Evolutionary conservation across 2,113 vertebrate species (phyloP), one percentile per base, ranked within the genome.

Genomic region (Malurus melanocephalus): DNA sequence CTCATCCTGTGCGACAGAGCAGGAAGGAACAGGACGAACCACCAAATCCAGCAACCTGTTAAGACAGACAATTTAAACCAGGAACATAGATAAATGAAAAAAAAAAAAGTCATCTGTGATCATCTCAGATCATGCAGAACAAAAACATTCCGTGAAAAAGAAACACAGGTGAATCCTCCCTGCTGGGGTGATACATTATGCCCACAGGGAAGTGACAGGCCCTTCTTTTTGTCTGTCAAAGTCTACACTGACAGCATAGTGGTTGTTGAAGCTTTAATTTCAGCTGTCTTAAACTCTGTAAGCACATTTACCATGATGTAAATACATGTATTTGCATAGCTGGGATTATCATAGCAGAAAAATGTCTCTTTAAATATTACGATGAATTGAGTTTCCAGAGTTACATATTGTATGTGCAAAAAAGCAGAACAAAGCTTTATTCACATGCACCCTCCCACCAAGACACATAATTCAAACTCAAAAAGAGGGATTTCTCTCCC

Each of bases 31-130:
- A 38, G 99, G 98, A 74, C 94, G 96, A 88, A 98, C 97, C 87
- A 99, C 97, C 95, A 97, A 95, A 88, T 98, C 98, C 75, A 98
- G 93, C 21, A 98, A 93, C 89, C 99, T 99, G 90, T 51, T 82
- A 27, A 94, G 46, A 80, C 2, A 66, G 8, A 43, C 49, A 43
- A 55, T 69, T 88, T 33, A 55, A 93, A 32, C 23, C 5, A 69
- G 10, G 9, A 46, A 78, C 60, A 42, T 4, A 42, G 28, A 30
- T 18, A 49, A 35, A 46, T 9, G 15, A 5, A n/a, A 1, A 23
- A n/a, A 1, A 23, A 45, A 72, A 72, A 48, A 46, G 16, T 10
- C 11, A 52, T 23, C 49, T 69, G 38, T 7, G 16, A 91, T 90
- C 48, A 85, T 71, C 10, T 62, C 30, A 28, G 38, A 28, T 12